phyloP scores from a whole-genome alignment of 2,797 vertebrate genomes.

The Chloroceryle amazona region DNA sequence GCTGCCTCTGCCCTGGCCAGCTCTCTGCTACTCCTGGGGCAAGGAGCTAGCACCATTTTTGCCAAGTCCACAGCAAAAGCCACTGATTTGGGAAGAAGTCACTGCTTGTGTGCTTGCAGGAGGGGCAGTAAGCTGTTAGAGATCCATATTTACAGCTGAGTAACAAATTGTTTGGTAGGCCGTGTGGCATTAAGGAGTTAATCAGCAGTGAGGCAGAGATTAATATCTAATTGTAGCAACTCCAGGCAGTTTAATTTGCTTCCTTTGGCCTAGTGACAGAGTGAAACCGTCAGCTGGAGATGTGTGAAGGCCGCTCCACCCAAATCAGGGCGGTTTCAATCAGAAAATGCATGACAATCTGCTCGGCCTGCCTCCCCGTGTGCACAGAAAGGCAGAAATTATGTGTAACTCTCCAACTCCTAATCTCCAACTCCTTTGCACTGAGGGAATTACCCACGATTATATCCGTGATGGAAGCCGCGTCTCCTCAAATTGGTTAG shows the following conservation, averaged over 20 bases:
- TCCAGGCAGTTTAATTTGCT: conserved; percentile 9
- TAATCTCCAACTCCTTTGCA: background rate
- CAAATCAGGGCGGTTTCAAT: background rate
- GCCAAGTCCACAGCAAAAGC: background rate
- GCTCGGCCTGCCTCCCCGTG: fast-evolving
- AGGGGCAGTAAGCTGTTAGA: background rate
- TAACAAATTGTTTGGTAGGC: background rate
- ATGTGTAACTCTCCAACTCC: background rate
- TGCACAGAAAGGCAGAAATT: background rate
- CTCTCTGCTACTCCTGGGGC: background rate
- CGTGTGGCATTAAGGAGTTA: conserved; percentile 31
- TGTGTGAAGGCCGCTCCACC: conserved; percentile 15
- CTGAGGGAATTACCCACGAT: background rate
- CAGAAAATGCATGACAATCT: background rate
- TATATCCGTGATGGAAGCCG: background rate
- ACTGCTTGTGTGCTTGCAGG: fast-evolving
- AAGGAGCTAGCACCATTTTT: background rate
- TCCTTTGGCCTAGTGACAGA: background rate
- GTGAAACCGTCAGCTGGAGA: background rate
- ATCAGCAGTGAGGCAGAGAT: conserved; percentile 19
- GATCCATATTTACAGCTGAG: background rate
- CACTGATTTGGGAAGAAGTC: background rate
- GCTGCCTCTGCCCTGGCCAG: background rate
- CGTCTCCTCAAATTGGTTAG: background rate
- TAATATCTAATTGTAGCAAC: conserved; percentile 25